These are phyloP conservation scores for Leptopilina clavipes DNA, from an alignment of 1,140 invertebrate genomes.

Conservation along the genomic window DNA sequence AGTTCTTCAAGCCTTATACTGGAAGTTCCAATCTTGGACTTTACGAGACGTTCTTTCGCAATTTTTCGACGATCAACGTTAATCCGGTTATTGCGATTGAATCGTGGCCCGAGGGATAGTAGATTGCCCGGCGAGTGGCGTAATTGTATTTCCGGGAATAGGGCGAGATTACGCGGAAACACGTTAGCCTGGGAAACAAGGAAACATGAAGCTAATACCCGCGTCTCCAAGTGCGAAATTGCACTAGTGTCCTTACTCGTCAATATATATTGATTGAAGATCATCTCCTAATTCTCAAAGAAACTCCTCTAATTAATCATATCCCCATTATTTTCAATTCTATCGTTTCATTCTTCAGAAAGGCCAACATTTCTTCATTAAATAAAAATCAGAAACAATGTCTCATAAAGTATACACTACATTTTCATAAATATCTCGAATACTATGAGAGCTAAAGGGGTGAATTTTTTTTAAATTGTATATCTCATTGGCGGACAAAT, in stretches of 20 bases:
- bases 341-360: too few species aligned
- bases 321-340: too few species aligned
- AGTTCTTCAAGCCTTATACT: not conserved
- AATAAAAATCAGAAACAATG: too few species aligned
- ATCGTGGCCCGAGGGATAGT: conserved; percentile 28
- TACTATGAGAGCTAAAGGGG: too few species aligned
- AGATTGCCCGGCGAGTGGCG: conserved; percentile 29
- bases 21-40: not conserved
- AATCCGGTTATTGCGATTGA: conserved; percentile 46
- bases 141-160: conserved; percentile 16
- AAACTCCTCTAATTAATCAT: too few species aligned
- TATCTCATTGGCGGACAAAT: too few species aligned
- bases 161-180: conserved; percentile 42
- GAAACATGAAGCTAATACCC: conserved; percentile 24
- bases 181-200: conserved; percentile 44
- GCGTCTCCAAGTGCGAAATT: conserved; percentile 18
- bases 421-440: too few species aligned
- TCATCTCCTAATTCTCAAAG: too few species aligned
- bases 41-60: conserved; percentile 8
- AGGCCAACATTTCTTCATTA: too few species aligned
- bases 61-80: conserved; percentile 44
- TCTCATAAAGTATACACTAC: too few species aligned
- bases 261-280: not conserved
- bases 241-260: not conserved
- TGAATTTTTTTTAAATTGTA: too few species aligned